Evolutionary conservation across 2,888 invertebrate genomes (phyloP).

Genomic region (Lepeophtheirus nordmannii): DNA sequence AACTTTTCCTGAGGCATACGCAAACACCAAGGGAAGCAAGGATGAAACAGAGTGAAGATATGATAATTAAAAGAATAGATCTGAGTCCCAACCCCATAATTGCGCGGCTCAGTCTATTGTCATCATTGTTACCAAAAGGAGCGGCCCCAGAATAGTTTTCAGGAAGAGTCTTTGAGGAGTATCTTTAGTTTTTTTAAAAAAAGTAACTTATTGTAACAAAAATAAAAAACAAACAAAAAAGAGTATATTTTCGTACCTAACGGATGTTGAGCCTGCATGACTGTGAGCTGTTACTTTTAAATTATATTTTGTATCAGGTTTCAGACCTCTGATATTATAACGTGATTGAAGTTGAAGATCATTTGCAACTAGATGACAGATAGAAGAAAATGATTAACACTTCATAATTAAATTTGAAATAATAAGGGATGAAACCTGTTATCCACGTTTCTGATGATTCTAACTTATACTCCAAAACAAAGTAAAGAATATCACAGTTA

Average conservation of each 20-base stretch:
- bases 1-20: constrained; percentile 27
- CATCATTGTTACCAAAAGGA: not conserved
- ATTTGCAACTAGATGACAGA: constrained; percentile 28
- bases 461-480: constrained; percentile 56
- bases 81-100: not conserved
- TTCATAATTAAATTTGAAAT: constrained; percentile 17
- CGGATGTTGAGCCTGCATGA: constrained; percentile 53
- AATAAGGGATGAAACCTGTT: not conserved
- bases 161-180: not conserved
- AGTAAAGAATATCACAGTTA: constrained; percentile 70
- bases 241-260: too few species aligned
- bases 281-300: constrained; percentile 63
- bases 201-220: too few species aligned
- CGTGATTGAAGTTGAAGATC: constrained; percentile 29
- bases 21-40: constrained; percentile 27
- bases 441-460: not conserved
- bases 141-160: constrained; percentile 8
- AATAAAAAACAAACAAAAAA: too few species aligned
- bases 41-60: constrained; percentile 23
- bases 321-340: constrained; percentile 41
- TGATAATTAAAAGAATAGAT: not conserved
- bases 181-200: not conserved
- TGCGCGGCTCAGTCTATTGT: not conserved
- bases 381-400: constrained; percentile 24
- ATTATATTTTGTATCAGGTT: constrained; percentile 57